Percentiles rank a stretch among this genome's conserved stretches.
Conservation (phyloP, 2,888 invertebrate species). For the Acleris sparsana region DNA sequence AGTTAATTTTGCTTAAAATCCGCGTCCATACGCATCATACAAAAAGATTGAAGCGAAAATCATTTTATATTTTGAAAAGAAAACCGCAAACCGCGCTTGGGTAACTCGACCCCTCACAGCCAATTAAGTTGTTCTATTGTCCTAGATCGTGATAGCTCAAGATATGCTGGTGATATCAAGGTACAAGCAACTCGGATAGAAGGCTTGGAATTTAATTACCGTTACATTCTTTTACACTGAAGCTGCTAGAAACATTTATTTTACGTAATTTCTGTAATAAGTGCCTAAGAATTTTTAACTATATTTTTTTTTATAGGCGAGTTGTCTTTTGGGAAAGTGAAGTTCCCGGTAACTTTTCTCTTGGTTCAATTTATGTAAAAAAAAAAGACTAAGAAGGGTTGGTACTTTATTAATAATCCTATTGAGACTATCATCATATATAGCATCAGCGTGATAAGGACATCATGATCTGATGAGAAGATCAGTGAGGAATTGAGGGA, state of each 20-base stretch:
- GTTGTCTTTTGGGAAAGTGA: background rate
- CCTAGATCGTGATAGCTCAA: slow-evolving; percentile 49
- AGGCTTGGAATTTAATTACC: slow-evolving; percentile 67
- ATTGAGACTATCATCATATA: background rate
- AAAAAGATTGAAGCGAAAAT: slow-evolving; percentile 55
- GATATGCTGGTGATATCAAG: slow-evolving; percentile 46
- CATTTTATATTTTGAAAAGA: slow-evolving; percentile 59
- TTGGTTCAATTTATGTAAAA: background rate
- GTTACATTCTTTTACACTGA: slow-evolving; percentile 60
- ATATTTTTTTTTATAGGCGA: too few relatives aligned
- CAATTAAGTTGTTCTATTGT: slow-evolving; percentile 43
- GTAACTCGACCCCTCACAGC: slow-evolving; percentile 44
- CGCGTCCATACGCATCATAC: slow-evolving; percentile 39
- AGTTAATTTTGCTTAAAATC: background rate
- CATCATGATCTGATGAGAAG: too few relatives aligned
- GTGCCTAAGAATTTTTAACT: slow-evolving; percentile 54
- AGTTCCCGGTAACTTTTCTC: too few relatives aligned
- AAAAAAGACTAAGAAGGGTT: background rate
- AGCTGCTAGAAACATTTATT: slow-evolving; percentile 50
- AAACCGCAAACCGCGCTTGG: slow-evolving; percentile 44
- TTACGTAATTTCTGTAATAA: slow-evolving; percentile 48
- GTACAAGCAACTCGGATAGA: slow-evolving; percentile 46
- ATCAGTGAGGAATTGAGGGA: too few relatives aligned
- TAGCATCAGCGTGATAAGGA: too few relatives aligned
- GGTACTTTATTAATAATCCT: background rate